Conservation (phyloP, 2,113 vertebrate species). For the Notothenia coriiceps region DNA sequence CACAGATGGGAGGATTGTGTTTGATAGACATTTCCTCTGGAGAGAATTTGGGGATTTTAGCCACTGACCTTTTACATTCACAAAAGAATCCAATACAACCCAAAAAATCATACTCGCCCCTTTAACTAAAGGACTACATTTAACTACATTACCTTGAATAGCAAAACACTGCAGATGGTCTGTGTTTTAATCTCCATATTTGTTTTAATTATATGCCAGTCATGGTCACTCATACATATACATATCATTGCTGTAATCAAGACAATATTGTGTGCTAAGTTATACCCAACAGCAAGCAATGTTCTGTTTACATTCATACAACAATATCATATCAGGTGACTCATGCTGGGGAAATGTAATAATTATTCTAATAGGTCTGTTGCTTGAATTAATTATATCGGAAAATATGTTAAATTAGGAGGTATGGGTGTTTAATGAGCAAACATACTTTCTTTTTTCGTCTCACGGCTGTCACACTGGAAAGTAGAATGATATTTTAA, state of each 20-base stretch:
- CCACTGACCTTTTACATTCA: no score
- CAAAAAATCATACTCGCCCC: not conserved
- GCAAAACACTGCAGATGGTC: not conserved
- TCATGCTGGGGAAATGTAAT: conserved; percentile 39
- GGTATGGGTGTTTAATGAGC: conserved; percentile 18
- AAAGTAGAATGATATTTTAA: conserved; percentile 1
- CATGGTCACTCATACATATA: not conserved
- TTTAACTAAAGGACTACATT: no score
- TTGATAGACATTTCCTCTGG: no score
- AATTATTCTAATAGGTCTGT: conserved; percentile 51
- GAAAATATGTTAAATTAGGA: conserved; percentile 32
- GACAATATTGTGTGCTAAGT: conserved; percentile 32
- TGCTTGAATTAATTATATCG: conserved; percentile 48
- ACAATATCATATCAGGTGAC: conserved; percentile 41
- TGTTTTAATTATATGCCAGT: not conserved
- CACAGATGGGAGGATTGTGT: not conserved
- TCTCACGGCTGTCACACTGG: conserved; percentile 2
- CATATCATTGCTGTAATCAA: conserved; percentile 40
- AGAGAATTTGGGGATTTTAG: no score
- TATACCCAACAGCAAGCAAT: conserved; percentile 15
- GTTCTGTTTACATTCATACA: conserved; percentile 41
- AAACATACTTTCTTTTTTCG: conserved; percentile 19
- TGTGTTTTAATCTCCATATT: not conserved
- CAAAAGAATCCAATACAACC: not conserved
- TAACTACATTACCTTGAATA: not conserved